These are phyloP conservation scores for Camelus dromedarius DNA, from an alignment of 2,113 vertebrate genomes.

Conservation along the genomic window DNA sequence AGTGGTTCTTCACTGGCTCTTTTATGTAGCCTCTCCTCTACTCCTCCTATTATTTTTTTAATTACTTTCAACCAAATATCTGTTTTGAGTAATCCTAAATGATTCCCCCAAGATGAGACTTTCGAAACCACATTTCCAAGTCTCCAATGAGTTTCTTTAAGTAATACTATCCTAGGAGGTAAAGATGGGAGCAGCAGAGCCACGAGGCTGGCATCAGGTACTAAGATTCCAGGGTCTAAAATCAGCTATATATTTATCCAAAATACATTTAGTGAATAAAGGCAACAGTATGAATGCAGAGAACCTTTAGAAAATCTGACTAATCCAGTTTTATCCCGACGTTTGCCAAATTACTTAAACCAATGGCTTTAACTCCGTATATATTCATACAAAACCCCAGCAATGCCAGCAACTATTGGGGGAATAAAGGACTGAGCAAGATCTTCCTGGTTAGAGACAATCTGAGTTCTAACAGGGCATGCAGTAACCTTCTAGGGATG, in stretches of 20 bases:
- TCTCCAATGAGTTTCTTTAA: conserved; percentile 17
- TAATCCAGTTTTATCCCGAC: conserved; percentile 35
- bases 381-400: neutral
- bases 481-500: conserved; percentile 1
- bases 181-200: neutral
- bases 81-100: conserved; percentile 21
- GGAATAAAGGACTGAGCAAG: conserved; percentile 41
- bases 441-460: conserved; percentile 14
- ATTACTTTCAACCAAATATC: conserved; percentile 11
- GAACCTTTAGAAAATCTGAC: neutral
- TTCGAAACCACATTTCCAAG: neutral
- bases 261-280: conserved; percentile 38
- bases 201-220: neutral
- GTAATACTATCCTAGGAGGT: neutral
- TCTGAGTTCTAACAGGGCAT: neutral
- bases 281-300: neutral
- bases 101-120: neutral
- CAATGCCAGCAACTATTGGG: conserved; percentile 9
- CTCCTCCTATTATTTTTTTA: neutral
- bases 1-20: neutral
- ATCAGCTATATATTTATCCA: neutral
- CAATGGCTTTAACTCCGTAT: neutral
- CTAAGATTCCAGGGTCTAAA: conserved; percentile 12
- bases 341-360: conserved; percentile 47
- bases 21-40: neutral